phyloP scores from a whole-genome alignment of 2,888 invertebrate genomes.

The Prostheceraeus crozeri region DNA sequence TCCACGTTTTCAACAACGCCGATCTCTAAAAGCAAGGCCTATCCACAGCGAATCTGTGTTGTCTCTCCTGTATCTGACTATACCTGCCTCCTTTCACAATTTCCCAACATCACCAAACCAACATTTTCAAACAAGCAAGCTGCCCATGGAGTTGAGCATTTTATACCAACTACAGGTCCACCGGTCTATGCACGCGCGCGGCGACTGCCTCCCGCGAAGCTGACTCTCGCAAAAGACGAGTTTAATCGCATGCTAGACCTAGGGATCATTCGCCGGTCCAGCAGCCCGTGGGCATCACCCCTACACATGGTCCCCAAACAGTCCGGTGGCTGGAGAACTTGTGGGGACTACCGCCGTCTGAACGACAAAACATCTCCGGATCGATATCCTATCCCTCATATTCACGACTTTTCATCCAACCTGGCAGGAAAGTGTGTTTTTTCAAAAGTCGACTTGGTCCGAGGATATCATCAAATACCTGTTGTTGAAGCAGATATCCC shows the following conservation, averaged over 20 bases:
- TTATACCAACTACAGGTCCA: conserved; percentile 46
- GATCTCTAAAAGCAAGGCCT: too few species aligned
- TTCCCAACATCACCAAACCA: too few species aligned
- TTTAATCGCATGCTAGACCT: conserved; percentile 48
- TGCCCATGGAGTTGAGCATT: conserved; percentile 42
- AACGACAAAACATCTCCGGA: conserved; percentile 32
- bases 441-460: conserved; percentile 38
- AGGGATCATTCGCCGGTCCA: conserved; percentile 56
- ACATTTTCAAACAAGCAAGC: background rate
- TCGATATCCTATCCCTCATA: conserved; percentile 38
- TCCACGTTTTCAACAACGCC: too few species aligned
- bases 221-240: conserved; percentile 46
- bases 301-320: conserved; percentile 50
- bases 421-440: conserved; percentile 40
- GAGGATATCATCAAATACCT: conserved; percentile 33
- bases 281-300: conserved; percentile 54
- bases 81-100: too few species aligned
- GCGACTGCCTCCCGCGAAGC: conserved; percentile 47
- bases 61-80: too few species aligned
- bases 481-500: conserved; percentile 13
- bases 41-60: too few species aligned
- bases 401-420: conserved; percentile 38
- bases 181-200: conserved; percentile 46
- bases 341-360: conserved; percentile 33
- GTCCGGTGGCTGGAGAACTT: conserved; percentile 20